Evolutionary conservation across 2,888 invertebrate genomes (phyloP).

Genomic region (Tholera decimalis): DNA sequence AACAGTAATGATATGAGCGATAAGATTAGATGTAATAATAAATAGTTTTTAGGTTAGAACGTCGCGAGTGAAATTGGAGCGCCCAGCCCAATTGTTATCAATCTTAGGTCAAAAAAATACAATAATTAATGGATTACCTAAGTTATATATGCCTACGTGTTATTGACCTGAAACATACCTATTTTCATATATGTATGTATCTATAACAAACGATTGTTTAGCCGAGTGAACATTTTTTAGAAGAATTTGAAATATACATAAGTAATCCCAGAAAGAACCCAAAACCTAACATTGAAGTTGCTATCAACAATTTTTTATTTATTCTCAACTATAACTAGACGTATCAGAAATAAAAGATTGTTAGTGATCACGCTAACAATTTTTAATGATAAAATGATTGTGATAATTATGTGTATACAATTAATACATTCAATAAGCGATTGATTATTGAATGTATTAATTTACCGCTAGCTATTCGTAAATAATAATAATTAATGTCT

Average conservation of each 20-base stretch:
- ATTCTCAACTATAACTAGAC: background rate
- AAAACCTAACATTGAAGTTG: too few relatives aligned
- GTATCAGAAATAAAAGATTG: too few relatives aligned
- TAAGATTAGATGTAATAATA: conserved; percentile 71
- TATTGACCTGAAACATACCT: background rate
- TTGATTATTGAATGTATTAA: background rate
- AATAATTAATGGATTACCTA: conserved; percentile 36
- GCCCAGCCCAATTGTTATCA: conserved; percentile 48
- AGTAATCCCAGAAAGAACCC: too few relatives aligned
- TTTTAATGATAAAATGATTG: background rate
- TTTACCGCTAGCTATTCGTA: background rate
- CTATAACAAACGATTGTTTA: background rate
- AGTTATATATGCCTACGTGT: background rate
- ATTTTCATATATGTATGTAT: background rate
- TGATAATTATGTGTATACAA: background rate
- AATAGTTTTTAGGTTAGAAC: conserved; percentile 60
- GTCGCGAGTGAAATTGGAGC: conserved; percentile 40
- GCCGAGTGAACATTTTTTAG: background rate
- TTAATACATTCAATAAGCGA: too few relatives aligned
- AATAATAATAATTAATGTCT: background rate
- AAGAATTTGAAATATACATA: too few relatives aligned
- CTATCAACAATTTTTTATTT: background rate
- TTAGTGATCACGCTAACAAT: background rate
- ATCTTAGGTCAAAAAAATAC: conserved; percentile 53
- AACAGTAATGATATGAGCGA: conserved; percentile 74